phyloP scores from a whole-genome alignment of 2,888 invertebrate species.

The Aproaerema taeniolella region DNA sequence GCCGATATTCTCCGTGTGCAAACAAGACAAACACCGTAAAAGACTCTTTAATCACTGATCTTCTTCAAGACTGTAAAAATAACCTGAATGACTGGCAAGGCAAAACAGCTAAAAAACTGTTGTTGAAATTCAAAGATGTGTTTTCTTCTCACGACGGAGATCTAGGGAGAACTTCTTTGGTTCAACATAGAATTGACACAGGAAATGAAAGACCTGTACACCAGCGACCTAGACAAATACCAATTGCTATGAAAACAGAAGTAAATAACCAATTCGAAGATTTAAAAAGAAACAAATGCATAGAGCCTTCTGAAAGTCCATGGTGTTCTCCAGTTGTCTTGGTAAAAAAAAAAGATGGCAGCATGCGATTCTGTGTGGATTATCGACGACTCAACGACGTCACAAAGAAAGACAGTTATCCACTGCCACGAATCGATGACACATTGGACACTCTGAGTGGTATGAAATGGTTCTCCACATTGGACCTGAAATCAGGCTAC shows the following conservation, averaged over 20 bases:
- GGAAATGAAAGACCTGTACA: background rate
- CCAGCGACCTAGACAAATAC: background rate
- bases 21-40: background rate
- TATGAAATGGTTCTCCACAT: background rate
- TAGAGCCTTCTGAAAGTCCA: slow-evolving; percentile 10
- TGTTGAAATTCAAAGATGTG: background rate
- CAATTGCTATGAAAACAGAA: background rate
- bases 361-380: slow-evolving; percentile 21
- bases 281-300: slow-evolving; percentile 5
- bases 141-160: background rate
- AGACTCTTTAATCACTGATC: background rate
- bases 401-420: slow-evolving; percentile 10
- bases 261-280: background rate
- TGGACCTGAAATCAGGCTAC: background rate
- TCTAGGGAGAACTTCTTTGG: background rate
- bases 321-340: slow-evolving; percentile 18
- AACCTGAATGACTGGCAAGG: background rate
- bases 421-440: slow-evolving; percentile 13
- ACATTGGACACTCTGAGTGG: slow-evolving; percentile 21
- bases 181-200: background rate
- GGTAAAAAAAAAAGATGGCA: slow-evolving; percentile 22
- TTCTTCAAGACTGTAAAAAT: background rate
- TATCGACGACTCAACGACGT: slow-evolving; percentile 16
- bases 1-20: background rate
- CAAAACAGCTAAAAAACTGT: background rate